Evolutionary conservation across 2,113 vertebrate species (phyloP), one percentile per base, ranked within the genome.

Genomic region (Toxotes jaculatrix): DNA sequence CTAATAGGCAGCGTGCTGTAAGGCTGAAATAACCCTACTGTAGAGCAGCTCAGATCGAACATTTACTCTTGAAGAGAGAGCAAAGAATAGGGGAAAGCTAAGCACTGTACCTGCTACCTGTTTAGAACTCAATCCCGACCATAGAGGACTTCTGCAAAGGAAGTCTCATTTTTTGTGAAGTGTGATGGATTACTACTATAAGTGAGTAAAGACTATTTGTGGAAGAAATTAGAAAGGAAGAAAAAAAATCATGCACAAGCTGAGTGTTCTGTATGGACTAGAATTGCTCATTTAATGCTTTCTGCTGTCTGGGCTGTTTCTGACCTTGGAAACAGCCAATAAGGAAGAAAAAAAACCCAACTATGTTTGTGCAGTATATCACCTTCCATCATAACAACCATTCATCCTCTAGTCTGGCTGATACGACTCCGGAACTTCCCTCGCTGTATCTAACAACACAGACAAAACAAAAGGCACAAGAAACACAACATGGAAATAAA

Each of bases 111-210:
- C 70, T 66, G 47, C 14, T 49, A 4, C 31, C 7, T 32, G 21
- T 55, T 66, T 36, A 7, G 3, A 82, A 36, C 55, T 74, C 40
- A 59, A 47, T 70, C 62, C 49, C 6, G 0, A n/a, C 66, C 21
- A 57, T 53, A 45, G 56, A 38, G 56, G 64, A 77, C n/a, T 60
- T 53, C 40, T 61, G 3, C 14, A 42, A 45, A 59, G 5, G 11
- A 74, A 49, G 36, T 19, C 11, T 49, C 6, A 0, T 64, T 34
- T 71, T 60, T 82, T 36, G 23, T 64, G 7, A 63, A 70, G 59
- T 31, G 49, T 91, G 87, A 89, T 82, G n/a, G 71, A 89, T 91
- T 43, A 45, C 75, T 47, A 77, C n/a, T 74, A 67, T 49, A 49
- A 71, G 4, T 63, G 65, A 77, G 36, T 38, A 67, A 85, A 59